phyloP scores from a whole-genome alignment of 2,113 vertebrate species.

The Sterna hirundo region DNA sequence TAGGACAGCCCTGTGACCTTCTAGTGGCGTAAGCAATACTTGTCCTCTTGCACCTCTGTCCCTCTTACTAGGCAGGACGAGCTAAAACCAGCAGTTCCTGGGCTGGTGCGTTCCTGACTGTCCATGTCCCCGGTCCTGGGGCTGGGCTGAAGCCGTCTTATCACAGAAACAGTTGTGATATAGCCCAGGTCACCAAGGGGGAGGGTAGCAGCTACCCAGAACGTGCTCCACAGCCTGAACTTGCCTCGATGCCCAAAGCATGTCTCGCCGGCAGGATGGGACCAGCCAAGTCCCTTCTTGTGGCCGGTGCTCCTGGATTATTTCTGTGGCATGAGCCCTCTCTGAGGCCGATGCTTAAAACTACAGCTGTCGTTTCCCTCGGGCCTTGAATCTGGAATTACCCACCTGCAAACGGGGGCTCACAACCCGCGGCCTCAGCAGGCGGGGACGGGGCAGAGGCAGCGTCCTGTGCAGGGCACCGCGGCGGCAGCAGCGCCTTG shows the following conservation, averaged over 20 bases:
- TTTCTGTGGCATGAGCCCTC: background rate
- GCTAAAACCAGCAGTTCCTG: background rate
- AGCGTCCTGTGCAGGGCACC: accelerated
- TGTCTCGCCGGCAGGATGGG: background rate
- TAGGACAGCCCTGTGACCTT: background rate
- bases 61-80: background rate
- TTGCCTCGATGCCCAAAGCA: accelerated
- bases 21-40: background rate
- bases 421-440: accelerated
- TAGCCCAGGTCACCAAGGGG: background rate
- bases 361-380: background rate
- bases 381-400: background rate
- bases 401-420: background rate
- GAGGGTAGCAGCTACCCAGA: background rate
- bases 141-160: background rate
- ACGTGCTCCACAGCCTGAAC: accelerated
- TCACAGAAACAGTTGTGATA: accelerated
- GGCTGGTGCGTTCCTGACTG: background rate
- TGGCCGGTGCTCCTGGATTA: background rate
- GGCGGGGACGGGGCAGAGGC: background rate
- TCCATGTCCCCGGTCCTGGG: background rate
- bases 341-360: background rate
- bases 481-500: background rate
- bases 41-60: background rate
- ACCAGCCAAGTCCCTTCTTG: background rate